Base-by-base conservation (phyloP, 2,888 invertebrate species). In the Fragum sueziense region DNA sequence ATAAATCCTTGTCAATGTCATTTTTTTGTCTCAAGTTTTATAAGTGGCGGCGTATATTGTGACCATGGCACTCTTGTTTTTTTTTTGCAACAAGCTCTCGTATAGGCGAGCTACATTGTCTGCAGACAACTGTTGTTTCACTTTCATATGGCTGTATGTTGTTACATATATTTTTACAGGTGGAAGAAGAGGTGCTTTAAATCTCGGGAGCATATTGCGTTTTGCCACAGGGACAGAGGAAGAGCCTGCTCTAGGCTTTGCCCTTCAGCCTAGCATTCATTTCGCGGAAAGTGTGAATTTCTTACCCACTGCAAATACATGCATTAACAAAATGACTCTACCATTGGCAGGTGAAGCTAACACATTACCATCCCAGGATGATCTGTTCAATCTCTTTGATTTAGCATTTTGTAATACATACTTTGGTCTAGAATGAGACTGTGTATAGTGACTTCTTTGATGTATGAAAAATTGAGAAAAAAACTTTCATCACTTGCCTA, bases 381-480 rank as follows among this genome's bases (percentile, higher is more conserved):
- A 25, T 20, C 67, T 73, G 34, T 79, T 79, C 57, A 14, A 67
- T 20, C 31, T 71, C 9, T 79, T 61, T 75, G 75, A 79, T 59
- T 74, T 62, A 70, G 79, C 79, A n/a, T 79, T 79, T 72, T 37
- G 25, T 25, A 74, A 79, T 70, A 52, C 70, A 41, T 79, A 62
- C 59, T 78, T 41, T 73, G 78, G 78, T 6, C 54, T 77, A 7
- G 47, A 73, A 34, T 77, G 59, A 57, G 37, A 37, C 37, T 67
- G 20, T 37, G 37, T 37, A 37, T 37, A 37, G 37, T 37, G 37
- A 37, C 37, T 37, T 37, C 37, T 37, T 37, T 37, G 37, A 37
- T 37, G 37, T 37, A 37, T 37, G 37, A 37, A n/a, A n/a, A n/a
- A n/a, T n/a, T n/a, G n/a, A n/a, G n/a, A n/a, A n/a, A n/a, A n/a